Evolutionary conservation across 2,797 vertebrate species (phyloP).

Genomic region (Syngnathus rostellatus): DNA sequence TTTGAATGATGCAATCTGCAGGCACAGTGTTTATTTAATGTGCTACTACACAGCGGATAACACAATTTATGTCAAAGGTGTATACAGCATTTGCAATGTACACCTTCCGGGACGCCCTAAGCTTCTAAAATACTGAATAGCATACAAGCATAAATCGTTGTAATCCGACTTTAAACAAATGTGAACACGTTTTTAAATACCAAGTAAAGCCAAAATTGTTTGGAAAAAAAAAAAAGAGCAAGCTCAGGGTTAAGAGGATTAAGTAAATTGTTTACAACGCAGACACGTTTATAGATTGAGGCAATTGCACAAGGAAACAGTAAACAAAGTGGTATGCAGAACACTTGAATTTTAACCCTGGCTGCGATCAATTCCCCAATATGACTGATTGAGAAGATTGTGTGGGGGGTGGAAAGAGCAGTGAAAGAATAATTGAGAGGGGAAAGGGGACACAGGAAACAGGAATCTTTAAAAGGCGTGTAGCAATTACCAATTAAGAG

Average conservation of each 20-base stretch:
- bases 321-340: neutral
- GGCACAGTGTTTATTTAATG: neutral
- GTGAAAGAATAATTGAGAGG: neutral
- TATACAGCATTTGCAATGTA: neutral
- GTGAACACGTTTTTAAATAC: neutral
- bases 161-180: slow-evolving; percentile 1
- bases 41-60: neutral
- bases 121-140: neutral
- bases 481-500: neutral
- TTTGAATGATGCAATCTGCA: neutral
- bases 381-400: neutral
- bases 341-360: neutral
- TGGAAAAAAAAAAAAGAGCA: neutral
- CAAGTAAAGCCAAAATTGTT: neutral
- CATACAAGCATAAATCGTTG: neutral
- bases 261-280: neutral
- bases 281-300: neutral
- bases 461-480: neutral
- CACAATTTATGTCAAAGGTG: neutral
- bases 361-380: slow-evolving; percentile 2
- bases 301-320: neutral
- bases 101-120: neutral
- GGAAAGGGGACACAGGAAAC: neutral
- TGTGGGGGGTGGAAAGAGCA: neutral
- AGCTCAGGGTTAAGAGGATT: neutral